These are phyloP conservation scores for Macrocentrus cingulum DNA, from an alignment of 1,140 invertebrate genomes.

Conservation along the genomic window DNA sequence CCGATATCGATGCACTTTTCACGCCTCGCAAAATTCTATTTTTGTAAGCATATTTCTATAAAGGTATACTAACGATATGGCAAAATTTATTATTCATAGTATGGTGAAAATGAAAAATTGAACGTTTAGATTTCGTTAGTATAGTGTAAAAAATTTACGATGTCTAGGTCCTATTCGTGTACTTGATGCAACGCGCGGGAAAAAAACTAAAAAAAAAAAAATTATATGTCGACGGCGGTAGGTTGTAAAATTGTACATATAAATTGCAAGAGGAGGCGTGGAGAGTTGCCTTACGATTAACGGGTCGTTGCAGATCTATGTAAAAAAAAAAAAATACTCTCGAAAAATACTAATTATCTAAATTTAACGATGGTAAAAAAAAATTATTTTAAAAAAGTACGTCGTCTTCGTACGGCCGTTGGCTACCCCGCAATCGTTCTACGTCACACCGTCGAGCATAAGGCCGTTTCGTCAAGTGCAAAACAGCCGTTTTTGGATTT, in stretches of 20 bases:
- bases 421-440: slow-evolving; percentile 43
- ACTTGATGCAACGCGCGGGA: slow-evolving; percentile 42
- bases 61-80: slow-evolving; percentile 60
- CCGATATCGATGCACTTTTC: slow-evolving; percentile 49
- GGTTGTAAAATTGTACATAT: slow-evolving; percentile 62
- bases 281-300: slow-evolving; percentile 46
- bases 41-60: slow-evolving; percentile 63
- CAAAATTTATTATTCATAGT: slow-evolving; percentile 62
- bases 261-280: slow-evolving; percentile 59
- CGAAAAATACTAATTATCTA: slow-evolving; percentile 25
- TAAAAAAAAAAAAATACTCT: slow-evolving; percentile 28
- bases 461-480: slow-evolving; percentile 40
- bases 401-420: slow-evolving; percentile 43
- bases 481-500: slow-evolving; percentile 38
- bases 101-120: slow-evolving; percentile 59
- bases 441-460: slow-evolving; percentile 46
- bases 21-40: slow-evolving; percentile 60
- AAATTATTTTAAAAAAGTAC: slow-evolving; percentile 32
- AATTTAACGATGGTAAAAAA: slow-evolving; percentile 28
- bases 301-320: slow-evolving; percentile 25
- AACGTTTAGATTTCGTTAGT: slow-evolving; percentile 62
- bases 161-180: slow-evolving; percentile 61
- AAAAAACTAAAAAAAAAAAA: slow-evolving; percentile 43
- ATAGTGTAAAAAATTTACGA: slow-evolving; percentile 61
- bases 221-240: slow-evolving; percentile 60